These are phyloP conservation scores for Apistogramma diplotaenia DNA, from an alignment of 2,113 vertebrate species.

Conservation along the genomic window DNA sequence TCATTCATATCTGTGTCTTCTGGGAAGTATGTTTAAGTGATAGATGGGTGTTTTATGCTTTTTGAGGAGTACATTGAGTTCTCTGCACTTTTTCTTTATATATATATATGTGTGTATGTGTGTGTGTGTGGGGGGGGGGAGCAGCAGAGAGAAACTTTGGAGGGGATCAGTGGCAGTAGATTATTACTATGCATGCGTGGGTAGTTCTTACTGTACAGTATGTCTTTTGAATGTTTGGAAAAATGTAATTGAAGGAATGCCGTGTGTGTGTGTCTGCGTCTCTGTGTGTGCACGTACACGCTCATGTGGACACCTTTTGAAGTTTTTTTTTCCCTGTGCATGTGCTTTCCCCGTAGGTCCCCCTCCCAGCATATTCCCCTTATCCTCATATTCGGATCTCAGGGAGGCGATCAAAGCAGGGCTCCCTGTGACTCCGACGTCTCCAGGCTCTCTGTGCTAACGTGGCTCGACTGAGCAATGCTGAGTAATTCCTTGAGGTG, in stretches of 20 bases:
- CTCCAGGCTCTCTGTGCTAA: slow-evolving; percentile 14
- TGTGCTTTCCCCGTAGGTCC: slow-evolving; percentile 21
- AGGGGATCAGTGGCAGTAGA: slow-evolving; percentile 21
- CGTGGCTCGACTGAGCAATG: slow-evolving; percentile 21
- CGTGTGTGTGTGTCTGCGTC: background rate
- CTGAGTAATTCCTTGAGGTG: slow-evolving; percentile 58
- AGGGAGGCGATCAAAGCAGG: slow-evolving; percentile 38
- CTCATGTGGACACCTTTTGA: slow-evolving; percentile 28
- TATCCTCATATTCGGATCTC: slow-evolving; percentile 11
- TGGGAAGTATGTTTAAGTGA: background rate
- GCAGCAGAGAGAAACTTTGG: background rate
- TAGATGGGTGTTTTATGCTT: background rate
- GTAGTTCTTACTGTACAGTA: slow-evolving; percentile 13
- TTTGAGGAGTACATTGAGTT: background rate
- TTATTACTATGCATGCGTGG: slow-evolving; percentile 36
- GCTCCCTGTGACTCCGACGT: slow-evolving; percentile 9
- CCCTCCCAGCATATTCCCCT: slow-evolving; percentile 23
- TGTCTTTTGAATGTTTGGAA: background rate
- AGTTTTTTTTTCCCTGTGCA: slow-evolving; percentile 10
- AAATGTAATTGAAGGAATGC: background rate
- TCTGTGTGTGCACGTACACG: background rate
- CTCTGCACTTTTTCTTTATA: background rate
- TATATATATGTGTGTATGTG: background rate
- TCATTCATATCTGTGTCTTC: background rate
- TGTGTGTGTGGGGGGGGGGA: no score